Percentiles rank a stretch among this genome's conserved stretches.
These are phyloP conservation scores for Diabrotica balteata DNA, from an alignment of 2,888 invertebrate species.

Conservation along the genomic window DNA sequence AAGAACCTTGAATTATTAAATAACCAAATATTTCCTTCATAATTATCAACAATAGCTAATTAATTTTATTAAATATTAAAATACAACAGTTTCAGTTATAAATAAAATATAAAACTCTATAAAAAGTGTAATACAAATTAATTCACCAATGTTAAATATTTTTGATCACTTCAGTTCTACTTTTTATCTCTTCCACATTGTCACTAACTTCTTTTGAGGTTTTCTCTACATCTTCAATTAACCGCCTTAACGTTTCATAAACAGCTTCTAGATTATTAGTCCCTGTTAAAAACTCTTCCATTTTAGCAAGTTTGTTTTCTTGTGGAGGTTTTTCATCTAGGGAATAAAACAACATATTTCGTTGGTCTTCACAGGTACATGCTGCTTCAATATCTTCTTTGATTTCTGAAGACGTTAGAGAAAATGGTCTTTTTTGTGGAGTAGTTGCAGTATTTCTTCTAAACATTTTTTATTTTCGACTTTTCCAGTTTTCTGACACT, in stretches of 20 bases:
- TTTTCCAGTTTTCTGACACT: too few relatives aligned
- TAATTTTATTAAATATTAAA: too few relatives aligned
- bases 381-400: conserved; percentile 46
- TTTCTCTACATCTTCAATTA: conserved; percentile 38
- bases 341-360: conserved; percentile 48
- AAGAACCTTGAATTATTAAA: too few relatives aligned
- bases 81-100: too few relatives aligned
- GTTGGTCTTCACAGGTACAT: conserved; percentile 41
- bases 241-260: conserved; percentile 36
- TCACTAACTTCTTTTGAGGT: conserved; percentile 39
- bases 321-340: conserved; percentile 49
- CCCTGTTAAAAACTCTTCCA: conserved; percentile 50
- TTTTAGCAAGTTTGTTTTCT: conserved; percentile 45
- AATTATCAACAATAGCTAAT: too few relatives aligned
- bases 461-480: conserved; percentile 41
- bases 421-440: conserved; percentile 34
- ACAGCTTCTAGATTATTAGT: conserved; percentile 46
- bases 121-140: too few relatives aligned
- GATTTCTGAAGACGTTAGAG: conserved; percentile 42
- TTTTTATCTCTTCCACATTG: conserved; percentile 37
- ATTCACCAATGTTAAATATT: background rate
- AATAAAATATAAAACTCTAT: too few relatives aligned
- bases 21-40: too few relatives aligned
- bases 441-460: conserved; percentile 35
- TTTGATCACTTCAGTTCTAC: conserved; percentile 9